Conservation (phyloP, 1,140 invertebrate species). For the Drosophila subpulchrella region DNA sequence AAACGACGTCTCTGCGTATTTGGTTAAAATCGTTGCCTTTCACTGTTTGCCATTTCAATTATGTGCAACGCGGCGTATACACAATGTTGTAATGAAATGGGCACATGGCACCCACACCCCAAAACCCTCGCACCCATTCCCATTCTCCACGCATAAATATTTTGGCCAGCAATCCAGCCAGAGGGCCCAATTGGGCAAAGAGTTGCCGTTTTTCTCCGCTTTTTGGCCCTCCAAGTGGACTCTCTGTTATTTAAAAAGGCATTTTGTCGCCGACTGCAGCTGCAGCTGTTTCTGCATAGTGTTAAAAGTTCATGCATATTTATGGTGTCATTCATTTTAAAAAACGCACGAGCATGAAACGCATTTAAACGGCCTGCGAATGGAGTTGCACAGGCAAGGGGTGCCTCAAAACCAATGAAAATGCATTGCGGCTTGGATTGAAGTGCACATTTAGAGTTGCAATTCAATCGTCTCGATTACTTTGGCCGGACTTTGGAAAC, state of each 20-base stretch:
- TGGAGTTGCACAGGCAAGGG: conserved; percentile 23
- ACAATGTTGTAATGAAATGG: conserved; percentile 82
- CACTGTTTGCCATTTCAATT: conserved; percentile 83
- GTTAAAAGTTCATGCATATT: conserved; percentile 83
- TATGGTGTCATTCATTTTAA: conserved; percentile 83
- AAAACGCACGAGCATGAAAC: conserved; percentile 66
- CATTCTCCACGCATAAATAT: conserved; percentile 39
- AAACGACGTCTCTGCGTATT: conserved; percentile 61
- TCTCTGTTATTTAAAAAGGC: conserved; percentile 81
- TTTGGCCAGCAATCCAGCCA: conserved; percentile 41
- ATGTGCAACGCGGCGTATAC: conserved; percentile 81
- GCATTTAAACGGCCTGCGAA: conserved; percentile 68
- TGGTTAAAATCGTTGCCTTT: conserved; percentile 79
- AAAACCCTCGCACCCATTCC: background rate
- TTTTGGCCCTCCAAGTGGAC: conserved; percentile 45
- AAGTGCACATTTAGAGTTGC: conserved; percentile 19
- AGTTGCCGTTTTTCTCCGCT: conserved; percentile 40
- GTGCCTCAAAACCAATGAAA: background rate
- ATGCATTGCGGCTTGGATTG: conserved; percentile 10
- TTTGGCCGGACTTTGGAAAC: conserved; percentile 17
- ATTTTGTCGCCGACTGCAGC: conserved; percentile 46
- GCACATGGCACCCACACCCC: conserved; percentile 29
- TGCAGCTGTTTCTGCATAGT: conserved; percentile 77
- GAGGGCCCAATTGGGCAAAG: conserved; percentile 42
- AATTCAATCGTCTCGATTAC: conserved; percentile 26